Conservation (phyloP, 2,888 invertebrate genomes). For the Poecilobothrus nobilitatus region DNA sequence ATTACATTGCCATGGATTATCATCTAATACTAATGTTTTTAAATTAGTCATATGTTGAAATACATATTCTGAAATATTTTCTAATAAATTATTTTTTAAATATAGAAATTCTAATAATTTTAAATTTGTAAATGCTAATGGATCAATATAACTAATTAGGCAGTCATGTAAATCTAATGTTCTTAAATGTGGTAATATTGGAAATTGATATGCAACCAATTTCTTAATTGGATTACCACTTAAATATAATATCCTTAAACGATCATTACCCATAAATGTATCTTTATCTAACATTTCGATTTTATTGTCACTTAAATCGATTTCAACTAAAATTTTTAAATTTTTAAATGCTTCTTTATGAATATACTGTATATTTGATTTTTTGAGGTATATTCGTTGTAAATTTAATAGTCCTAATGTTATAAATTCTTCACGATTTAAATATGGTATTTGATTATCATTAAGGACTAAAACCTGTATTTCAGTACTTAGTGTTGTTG, state of each 20-base stretch:
- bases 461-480: constrained; percentile 79
- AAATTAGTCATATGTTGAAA: constrained; percentile 66
- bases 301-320: constrained; percentile 77
- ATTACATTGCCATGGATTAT: constrained; percentile 86
- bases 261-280: constrained; percentile 77
- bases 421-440: constrained; percentile 71
- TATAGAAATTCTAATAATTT: constrained; percentile 66
- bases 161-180: constrained; percentile 75
- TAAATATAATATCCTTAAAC: constrained; percentile 66
- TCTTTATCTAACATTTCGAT: constrained; percentile 64
- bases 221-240: constrained; percentile 73
- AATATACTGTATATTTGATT: constrained; percentile 65
- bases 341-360: constrained; percentile 80
- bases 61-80: constrained; percentile 56
- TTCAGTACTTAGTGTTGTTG: constrained; percentile 53
- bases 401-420: constrained; percentile 71
- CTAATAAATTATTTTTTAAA: constrained; percentile 71
- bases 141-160: constrained; percentile 63
- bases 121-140: constrained; percentile 67
- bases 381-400: constrained; percentile 71
- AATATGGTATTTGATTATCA: constrained; percentile 65
- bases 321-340: constrained; percentile 75
- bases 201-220: constrained; percentile 70
- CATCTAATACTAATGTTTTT: constrained; percentile 71
- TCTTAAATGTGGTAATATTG: constrained; percentile 67